Evolutionary conservation across 2,113 vertebrate species (phyloP).

Genomic region (Aptenodytes patagonicus): DNA sequence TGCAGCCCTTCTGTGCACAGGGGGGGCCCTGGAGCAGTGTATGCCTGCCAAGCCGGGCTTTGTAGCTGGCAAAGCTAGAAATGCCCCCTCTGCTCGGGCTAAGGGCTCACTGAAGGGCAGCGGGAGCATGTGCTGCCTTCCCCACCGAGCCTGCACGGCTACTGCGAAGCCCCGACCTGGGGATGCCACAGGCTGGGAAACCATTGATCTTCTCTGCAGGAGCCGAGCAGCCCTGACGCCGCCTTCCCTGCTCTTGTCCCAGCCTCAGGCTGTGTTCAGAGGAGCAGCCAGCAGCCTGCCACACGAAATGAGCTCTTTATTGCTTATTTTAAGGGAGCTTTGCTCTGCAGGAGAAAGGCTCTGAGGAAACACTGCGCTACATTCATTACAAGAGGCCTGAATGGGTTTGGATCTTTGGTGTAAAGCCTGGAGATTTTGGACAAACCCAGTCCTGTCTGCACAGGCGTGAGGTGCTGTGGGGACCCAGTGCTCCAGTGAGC

Average conservation of each 20-base stretch:
- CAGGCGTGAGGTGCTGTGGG: background rate
- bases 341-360: background rate
- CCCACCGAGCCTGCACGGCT: rapidly evolving
- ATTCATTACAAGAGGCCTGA: no score
- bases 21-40: background rate
- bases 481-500: background rate
- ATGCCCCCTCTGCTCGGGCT: background rate
- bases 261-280: background rate
- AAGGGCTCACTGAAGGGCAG: background rate
- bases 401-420: background rate
- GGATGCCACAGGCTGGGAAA: background rate
- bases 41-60: background rate
- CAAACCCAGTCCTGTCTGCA: background rate
- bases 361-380: background rate
- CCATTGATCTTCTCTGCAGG: background rate
- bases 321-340: background rate
- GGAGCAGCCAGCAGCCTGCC: background rate
- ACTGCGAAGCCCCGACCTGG: rapidly evolving
- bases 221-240: rapidly evolving
- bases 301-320: rapidly evolving
- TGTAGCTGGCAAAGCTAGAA: background rate
- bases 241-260: rapidly evolving
- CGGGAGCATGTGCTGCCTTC: background rate
- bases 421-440: background rate
- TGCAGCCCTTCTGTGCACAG: background rate